Percentiles rank a stretch among this genome's conserved stretches.
Conservation (phyloP, 1,140 invertebrate species). For the Drepana arcuata region DNA sequence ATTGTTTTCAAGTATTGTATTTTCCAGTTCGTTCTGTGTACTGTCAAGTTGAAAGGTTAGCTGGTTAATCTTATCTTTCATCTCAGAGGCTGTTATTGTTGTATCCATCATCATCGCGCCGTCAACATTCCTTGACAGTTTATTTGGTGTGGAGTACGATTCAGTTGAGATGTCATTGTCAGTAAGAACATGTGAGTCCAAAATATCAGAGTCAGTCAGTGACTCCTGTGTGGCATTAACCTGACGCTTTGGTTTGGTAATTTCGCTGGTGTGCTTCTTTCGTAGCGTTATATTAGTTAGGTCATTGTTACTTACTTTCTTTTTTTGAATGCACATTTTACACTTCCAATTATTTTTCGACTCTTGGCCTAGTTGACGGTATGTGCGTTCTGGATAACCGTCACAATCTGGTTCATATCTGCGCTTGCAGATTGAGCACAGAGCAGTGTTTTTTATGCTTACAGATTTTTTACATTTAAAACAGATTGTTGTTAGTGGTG, state of each 20-base stretch:
- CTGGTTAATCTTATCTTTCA: neutral
- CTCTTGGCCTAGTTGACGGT: neutral
- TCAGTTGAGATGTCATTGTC: too few species aligned
- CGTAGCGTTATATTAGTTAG: neutral
- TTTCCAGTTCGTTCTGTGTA: neutral
- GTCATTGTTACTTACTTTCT: neutral
- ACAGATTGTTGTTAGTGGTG: neutral
- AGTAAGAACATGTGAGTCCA: too few species aligned
- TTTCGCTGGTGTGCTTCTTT: neutral
- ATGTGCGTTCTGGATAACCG: neutral
- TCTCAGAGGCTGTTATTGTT: too few species aligned
- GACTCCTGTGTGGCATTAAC: neutral
- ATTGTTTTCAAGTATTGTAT: neutral
- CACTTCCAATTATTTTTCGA: neutral
- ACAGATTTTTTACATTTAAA: conserved; percentile 2
- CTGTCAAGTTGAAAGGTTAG: neutral
- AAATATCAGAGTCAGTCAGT: neutral
- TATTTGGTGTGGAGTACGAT: too few species aligned
- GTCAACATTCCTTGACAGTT: neutral
- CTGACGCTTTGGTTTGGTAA: neutral
- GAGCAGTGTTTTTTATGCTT: neutral
- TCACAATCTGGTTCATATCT: conserved; percentile 1
- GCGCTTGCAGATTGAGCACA: neutral
- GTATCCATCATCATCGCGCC: too few species aligned
- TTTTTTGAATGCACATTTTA: neutral